These are phyloP conservation scores for Fulica atra DNA, from an alignment of 2,113 vertebrate genomes.

Conservation along the genomic window DNA sequence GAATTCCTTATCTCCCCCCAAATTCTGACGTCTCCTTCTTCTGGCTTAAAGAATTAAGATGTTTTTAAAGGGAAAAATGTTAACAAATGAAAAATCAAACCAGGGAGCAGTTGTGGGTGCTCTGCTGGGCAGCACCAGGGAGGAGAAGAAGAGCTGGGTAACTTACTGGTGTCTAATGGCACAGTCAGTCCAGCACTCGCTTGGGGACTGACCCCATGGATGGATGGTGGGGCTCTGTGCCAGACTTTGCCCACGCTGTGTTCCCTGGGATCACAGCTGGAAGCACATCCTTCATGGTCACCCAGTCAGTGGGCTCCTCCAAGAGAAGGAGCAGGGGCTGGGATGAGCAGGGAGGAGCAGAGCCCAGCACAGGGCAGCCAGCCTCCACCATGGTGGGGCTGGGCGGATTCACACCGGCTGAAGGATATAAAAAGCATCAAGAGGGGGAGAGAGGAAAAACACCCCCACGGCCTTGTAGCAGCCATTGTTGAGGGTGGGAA, in stretches of 20 bases:
- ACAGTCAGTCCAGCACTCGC: not conserved
- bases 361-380: not conserved
- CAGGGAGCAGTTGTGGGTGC: not conserved
- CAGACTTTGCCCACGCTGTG: not conserved
- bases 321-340: not conserved
- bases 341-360: not conserved
- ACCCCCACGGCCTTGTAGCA: not conserved
- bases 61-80: not conserved
- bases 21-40: not conserved
- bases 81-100: not conserved
- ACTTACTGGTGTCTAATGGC: not conserved
- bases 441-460: not conserved
- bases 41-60: not conserved
- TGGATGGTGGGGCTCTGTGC: not conserved
- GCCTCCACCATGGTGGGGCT: not conserved
- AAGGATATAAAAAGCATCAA: constrained; percentile 38
- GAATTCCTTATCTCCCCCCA: not conserved
- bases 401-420: not conserved
- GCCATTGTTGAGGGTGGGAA: constrained; percentile 59
- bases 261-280: not conserved
- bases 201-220: not conserved
- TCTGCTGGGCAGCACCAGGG: not conserved
- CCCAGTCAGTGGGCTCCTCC: not conserved
- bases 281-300: not conserved
- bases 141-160: rapidly evolving